phyloP scores from a whole-genome alignment of 2,113 vertebrate species.

The Tetrao urogallus region DNA sequence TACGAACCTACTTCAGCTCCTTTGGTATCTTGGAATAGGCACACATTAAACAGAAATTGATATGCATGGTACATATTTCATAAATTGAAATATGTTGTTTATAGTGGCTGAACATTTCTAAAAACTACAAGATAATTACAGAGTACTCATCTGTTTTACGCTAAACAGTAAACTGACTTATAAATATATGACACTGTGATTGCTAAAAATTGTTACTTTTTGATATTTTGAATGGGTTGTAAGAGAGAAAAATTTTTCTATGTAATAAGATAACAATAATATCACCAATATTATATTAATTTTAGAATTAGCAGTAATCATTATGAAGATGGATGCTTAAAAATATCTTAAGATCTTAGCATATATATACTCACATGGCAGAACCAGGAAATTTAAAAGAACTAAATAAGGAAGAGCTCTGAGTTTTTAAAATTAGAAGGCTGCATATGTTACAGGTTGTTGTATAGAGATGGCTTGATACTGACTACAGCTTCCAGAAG shows the following conservation, averaged over 20 bases:
- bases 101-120: background rate
- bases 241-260: background rate
- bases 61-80: background rate
- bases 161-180: background rate
- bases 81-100: conserved; percentile 15
- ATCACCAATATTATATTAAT: background rate
- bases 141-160: background rate
- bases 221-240: background rate
- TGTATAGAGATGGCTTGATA: background rate
- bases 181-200: background rate
- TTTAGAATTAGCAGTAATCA: background rate
- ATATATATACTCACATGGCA: background rate
- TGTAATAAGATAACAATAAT: background rate
- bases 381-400: background rate
- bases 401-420: background rate
- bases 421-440: background rate
- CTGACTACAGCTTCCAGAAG: background rate
- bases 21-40: conserved; percentile 80
- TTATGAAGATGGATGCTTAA: background rate
- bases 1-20: conserved; percentile 64
- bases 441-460: background rate
- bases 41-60: conserved; percentile 65
- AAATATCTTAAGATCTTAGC: background rate
- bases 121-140: background rate
- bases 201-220: background rate